Evolutionary conservation across 2,888 invertebrate species (phyloP).

Genomic region (Melanostoma mellinum): DNA sequence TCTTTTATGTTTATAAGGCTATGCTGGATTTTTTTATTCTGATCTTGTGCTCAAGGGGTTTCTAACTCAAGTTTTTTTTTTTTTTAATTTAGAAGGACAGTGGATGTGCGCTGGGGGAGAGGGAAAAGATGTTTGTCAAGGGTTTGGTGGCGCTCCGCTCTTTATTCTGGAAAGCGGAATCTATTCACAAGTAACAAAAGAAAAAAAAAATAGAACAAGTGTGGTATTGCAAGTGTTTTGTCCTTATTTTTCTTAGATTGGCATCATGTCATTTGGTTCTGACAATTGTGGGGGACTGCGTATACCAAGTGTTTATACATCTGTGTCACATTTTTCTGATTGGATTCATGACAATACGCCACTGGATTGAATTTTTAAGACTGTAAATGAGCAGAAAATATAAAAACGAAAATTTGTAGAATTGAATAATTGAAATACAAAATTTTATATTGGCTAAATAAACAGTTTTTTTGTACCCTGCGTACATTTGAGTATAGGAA

Average conservation of each 20-base stretch:
- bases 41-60: background rate
- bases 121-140: constrained; percentile 89
- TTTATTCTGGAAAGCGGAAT: constrained; percentile 85
- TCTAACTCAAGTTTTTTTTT: background rate
- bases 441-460: too few species aligned
- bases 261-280: constrained; percentile 91
- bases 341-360: constrained; percentile 90
- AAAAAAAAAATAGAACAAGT: background rate
- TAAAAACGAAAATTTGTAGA: background rate
- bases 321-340: constrained; percentile 87
- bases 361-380: constrained; percentile 75
- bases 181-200: constrained; percentile 85
- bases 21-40: too few species aligned
- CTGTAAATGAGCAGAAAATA: constrained; percentile 25
- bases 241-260: constrained; percentile 84
- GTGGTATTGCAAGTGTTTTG: too few species aligned
- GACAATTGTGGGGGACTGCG: constrained; percentile 89
- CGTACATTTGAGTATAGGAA: too few species aligned
- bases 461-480: too few species aligned
- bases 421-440: too few species aligned
- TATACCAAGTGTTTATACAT: constrained; percentile 90
- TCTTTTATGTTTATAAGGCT: too few species aligned
- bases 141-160: constrained; percentile 90
- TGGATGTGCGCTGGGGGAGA: constrained; percentile 90
- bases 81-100: constrained; percentile 82